Evolutionary conservation across 2,797 vertebrate genomes (phyloP), one percentile per base, ranked within the genome.

Genomic region (Tokudaia muenninki): DNA sequence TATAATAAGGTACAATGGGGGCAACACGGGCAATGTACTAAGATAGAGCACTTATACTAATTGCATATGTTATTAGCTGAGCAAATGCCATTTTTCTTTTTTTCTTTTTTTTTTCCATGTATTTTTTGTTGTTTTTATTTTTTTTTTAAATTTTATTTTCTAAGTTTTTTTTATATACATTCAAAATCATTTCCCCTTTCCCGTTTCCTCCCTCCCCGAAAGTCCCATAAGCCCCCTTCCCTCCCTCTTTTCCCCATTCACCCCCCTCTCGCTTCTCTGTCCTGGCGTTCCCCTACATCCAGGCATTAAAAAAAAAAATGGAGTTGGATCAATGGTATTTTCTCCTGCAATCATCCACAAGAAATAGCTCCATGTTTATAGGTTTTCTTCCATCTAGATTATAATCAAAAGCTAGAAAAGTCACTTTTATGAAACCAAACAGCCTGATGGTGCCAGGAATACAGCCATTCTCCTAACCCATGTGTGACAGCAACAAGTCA

Each of bases 371-470:
- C 24, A 83, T 97, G 65, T 72, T 95, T 97, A 95, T 86, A 17
- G 1, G 88, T 94, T 96, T 92, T 94, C 55, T 80, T 86, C 93
- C 96, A 94, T 92, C 84, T 72, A 94, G 87, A 93, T 81, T 94
- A 94, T 90, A 98, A 96, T 91, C 93, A 97, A 98, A 98, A 91
- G 65, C 94, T 92, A 95, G 87, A 98, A 47, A 47, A 96, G 97
- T 96, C 79, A 96, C 75, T 98, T 96, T 37, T 96, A 75, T 93
- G 94, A 98, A 95, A 96, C 78, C 41, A 94, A 91, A 97, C 44
- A 95, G 83, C 92, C 92, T 92, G 87, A 92, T 86, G 83, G 52
- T 55, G 55, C 88, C 74, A 16, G 37, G 74, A 81, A 94, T 1
- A 74, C 59, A 96, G 94, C n/a, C 91, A 93, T 87, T 89, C 93